A percentile compares a stretch with the other conserved stretches of the same genome.
These are phyloP conservation scores for Leontopithecus rosalia DNA, from an alignment of 2,797 vertebrate genomes.

Conservation along the genomic window DNA sequence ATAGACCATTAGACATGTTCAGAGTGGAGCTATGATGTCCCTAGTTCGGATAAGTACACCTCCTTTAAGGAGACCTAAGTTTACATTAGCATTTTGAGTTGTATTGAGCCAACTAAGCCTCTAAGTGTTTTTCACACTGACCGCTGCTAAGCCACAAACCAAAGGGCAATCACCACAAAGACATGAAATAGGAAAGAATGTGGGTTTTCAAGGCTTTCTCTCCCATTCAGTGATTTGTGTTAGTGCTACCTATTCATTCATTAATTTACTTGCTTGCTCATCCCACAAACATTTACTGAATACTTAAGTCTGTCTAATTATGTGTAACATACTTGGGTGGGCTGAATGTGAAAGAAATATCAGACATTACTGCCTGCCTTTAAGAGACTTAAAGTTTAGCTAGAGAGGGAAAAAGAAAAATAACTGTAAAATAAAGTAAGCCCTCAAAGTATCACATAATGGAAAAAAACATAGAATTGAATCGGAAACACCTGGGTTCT, in stretches of 20 bases:
- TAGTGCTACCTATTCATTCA: neutral
- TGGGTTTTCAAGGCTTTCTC: neutral
- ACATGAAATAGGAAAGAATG: neutral
- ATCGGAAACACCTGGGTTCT: neutral
- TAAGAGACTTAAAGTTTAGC: neutral
- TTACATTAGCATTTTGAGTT: neutral
- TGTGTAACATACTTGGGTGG: neutral
- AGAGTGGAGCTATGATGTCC: neutral
- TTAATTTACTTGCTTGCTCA: neutral
- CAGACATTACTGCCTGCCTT: neutral
- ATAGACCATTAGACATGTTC: neutral
- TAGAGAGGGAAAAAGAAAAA: neutral
- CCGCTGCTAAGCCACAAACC: neutral
- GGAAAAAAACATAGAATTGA: neutral
- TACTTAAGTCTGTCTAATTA: neutral
- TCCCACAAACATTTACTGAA: neutral
- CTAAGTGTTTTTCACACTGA: neutral
- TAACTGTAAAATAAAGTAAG: neutral
- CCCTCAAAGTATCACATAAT: neutral
- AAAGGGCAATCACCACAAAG: neutral
- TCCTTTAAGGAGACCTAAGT: neutral
- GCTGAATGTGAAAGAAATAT: slow-evolving; percentile 15
- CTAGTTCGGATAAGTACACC: neutral
- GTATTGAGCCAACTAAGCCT: neutral
- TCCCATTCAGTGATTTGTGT: neutral